A percentile compares a stretch with the other conserved stretches of the same genome.
Evolutionary conservation across 2,888 invertebrate species (phyloP).

Genomic region (Ichneumoninae sp.): DNA sequence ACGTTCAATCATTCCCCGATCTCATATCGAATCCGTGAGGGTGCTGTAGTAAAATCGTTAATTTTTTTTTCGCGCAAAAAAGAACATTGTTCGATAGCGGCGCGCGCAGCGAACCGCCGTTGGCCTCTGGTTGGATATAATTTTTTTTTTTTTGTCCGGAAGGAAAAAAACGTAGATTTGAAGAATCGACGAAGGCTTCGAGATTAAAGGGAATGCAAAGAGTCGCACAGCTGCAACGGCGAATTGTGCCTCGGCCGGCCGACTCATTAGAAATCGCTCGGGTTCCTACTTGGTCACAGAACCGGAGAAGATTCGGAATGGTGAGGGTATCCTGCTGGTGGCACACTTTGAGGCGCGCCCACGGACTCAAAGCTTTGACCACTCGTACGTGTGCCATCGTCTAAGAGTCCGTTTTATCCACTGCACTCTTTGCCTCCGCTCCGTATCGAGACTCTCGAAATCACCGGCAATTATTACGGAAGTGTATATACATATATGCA

Average conservation of each 20-base stretch:
- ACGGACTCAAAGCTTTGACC: constrained; percentile 76
- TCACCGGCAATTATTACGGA: constrained; percentile 68
- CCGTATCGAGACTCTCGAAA: constrained; percentile 10
- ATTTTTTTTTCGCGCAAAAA: constrained; percentile 8
- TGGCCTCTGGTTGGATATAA: neutral
- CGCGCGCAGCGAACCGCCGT: neutral
- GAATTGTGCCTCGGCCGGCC: constrained; percentile 43
- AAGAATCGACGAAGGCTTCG: constrained; percentile 17
- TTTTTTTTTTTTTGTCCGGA: neutral
- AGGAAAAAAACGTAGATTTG: constrained; percentile 2
- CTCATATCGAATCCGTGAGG: neutral
- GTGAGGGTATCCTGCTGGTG: constrained; percentile 35
- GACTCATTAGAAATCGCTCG: constrained; percentile 75
- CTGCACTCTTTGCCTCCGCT: constrained; percentile 31
- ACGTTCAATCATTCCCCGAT: constrained; percentile 23
- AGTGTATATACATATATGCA: constrained; percentile 36
- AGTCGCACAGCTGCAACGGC: neutral
- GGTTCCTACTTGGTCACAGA: constrained; percentile 43
- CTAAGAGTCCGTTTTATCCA: constrained; percentile 18
- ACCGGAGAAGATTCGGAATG: constrained; percentile 11
- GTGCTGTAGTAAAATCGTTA: constrained; percentile 15
- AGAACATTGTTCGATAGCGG: constrained; percentile 52
- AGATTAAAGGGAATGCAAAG: constrained; percentile 19
- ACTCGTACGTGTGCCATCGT: constrained; percentile 63
- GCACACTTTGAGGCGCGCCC: constrained; percentile 46